These are phyloP conservation scores for Chloroclysta siterata DNA, from an alignment of 2,888 invertebrate species.

Conservation along the genomic window DNA sequence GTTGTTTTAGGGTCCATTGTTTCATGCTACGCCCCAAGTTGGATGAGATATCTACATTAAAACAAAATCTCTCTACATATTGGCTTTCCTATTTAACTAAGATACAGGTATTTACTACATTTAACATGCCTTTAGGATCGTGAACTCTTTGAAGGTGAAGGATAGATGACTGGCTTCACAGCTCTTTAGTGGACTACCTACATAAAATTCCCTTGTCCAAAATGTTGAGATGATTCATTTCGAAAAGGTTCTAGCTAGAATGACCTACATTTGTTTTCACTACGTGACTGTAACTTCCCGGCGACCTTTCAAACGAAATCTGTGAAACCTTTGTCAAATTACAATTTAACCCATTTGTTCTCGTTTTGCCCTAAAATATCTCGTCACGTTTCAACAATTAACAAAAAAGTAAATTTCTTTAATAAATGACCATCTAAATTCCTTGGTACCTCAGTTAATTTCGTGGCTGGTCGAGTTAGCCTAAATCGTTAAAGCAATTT, in stretches of 20 bases:
- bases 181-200: no score
- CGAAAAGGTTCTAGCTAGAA: conserved; percentile 7
- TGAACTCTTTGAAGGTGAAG: no score
- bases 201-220: no score
- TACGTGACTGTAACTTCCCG: conserved; percentile 29
- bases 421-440: conserved; percentile 52
- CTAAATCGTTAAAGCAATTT: conserved; percentile 62
- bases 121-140: no score
- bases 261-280: conserved; percentile 13
- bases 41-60: no score
- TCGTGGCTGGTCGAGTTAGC: conserved; percentile 51
- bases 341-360: conserved; percentile 32
- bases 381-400: conserved; percentile 41
- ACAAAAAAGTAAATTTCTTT: conserved; percentile 42
- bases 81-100: no score
- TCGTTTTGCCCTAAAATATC: conserved; percentile 20
- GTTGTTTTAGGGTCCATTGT: no score
- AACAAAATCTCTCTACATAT: no score
- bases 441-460: conserved; percentile 49
- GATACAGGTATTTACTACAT: no score
- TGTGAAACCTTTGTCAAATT: conserved; percentile 31
- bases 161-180: no score
- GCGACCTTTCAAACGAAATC: conserved; percentile 28
- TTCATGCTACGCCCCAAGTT: no score
- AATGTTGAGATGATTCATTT: background rate